These are phyloP conservation scores for Carassius auratus DNA, from an alignment of 2,113 vertebrate species.

Conservation along the genomic window DNA sequence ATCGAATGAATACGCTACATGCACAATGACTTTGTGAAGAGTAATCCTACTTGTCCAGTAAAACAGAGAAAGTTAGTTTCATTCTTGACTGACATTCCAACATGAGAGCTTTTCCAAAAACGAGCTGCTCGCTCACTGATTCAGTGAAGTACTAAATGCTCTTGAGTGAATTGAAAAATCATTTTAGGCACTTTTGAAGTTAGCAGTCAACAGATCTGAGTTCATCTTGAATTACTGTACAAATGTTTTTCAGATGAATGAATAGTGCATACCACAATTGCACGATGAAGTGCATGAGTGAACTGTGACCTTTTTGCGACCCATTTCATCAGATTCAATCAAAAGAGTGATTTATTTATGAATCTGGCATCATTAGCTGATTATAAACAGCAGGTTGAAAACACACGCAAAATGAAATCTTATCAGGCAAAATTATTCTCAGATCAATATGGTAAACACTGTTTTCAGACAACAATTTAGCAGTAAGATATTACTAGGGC, in stretches of 20 bases:
- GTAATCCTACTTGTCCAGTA: slow-evolving; percentile 18
- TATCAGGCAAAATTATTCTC: neutral
- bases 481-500: neutral
- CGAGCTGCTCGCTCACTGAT: neutral
- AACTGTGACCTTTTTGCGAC: neutral
- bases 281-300: neutral
- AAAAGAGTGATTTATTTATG: neutral
- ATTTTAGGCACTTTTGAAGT: neutral
- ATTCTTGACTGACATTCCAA: neutral
- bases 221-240: neutral
- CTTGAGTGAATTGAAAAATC: slow-evolving; percentile 1
- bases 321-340: neutral
- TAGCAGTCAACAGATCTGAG: neutral
- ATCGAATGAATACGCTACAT: neutral
- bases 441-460: neutral
- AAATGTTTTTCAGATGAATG: neutral
- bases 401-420: neutral
- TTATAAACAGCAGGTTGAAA: neutral
- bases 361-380: neutral
- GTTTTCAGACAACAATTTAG: neutral
- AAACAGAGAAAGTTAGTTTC: neutral
- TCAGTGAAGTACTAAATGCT: neutral
- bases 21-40: neutral
- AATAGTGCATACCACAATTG: neutral
- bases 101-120: neutral